phyloP scores from a whole-genome alignment of 2,113 vertebrate species.

The Ia io region DNA sequence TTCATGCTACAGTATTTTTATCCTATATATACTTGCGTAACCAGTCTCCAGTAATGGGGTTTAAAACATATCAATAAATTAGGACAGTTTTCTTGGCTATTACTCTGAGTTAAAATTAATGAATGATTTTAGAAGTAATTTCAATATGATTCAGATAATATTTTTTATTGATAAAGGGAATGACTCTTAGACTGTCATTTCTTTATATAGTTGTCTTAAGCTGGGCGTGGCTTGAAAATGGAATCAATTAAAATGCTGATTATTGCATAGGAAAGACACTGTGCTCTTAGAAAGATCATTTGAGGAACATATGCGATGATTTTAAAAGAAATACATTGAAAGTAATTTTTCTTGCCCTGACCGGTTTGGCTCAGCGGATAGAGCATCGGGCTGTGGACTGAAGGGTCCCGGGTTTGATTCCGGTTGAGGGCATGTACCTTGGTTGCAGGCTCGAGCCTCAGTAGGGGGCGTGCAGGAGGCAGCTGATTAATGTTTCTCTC shows the following conservation, averaged over 20 bases:
- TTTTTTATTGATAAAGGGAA: not conserved
- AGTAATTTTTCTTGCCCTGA: not conserved
- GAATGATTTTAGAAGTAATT: not conserved
- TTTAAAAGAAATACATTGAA: conserved; percentile 5
- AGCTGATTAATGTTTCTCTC: too few species aligned
- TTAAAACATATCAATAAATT: not conserved
- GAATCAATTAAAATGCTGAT: not conserved
- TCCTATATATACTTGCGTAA: not conserved
- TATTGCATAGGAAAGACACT: not conserved
- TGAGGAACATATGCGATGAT: not conserved
- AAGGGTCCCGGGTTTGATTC: too few species aligned
- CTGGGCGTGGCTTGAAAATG: not conserved
- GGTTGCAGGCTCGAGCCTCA: too few species aligned
- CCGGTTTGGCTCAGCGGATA: too few species aligned
- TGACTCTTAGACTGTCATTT: not conserved
- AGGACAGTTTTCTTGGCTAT: not conserved
- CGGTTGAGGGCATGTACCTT: too few species aligned
- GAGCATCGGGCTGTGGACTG: too few species aligned
- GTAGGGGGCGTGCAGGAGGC: too few species aligned
- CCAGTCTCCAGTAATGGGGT: not conserved
- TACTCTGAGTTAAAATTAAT: not conserved
- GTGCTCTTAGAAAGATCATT: not conserved
- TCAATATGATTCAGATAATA: not conserved
- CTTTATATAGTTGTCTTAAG: not conserved
- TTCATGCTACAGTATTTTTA: not conserved